Base-by-base conservation (phyloP, 2,888 invertebrate genomes). In the Hermaeophaga mercurialis region DNA sequence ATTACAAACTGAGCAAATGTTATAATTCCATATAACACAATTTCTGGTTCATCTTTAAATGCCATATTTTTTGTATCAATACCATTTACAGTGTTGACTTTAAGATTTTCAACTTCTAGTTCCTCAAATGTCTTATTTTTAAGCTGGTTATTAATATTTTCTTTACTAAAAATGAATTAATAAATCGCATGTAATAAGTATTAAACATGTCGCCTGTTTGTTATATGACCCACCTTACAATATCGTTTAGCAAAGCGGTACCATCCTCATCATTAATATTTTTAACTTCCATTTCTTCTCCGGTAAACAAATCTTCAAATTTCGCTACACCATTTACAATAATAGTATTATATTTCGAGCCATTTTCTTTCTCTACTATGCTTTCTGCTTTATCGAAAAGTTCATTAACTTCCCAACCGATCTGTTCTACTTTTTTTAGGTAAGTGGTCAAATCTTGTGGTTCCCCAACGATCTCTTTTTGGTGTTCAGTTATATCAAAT, bases 321-420 rank as follows among this genome's bases (percentile, higher is more conserved):
- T 67, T 62, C 1, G 80, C 60, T 36, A 66, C 56, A 14, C 76
- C 79, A 19, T 70, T 68, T 7, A 81, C 63, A 15, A 74, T 62
- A 1, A 79, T 59, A 24, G 63, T 69, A 19, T 70, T 56, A 46
- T 47, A 62, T 14, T 50, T 24, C 3, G 19, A 33, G n/a, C 41
- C 38, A 6, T 46, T 57, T 19, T 54, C 56, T 4, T 41, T 41
- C 31, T 26, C 47, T 45, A 43, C 34, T 8, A 62, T 39, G 45
- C 53, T 43, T 17, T 60, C 52, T n/a, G 69, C 58, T 50, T 58
- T 63, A 12, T 61, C 34, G 46, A 60, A 60, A 6, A 70, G 60
- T 31, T 65, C 53, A 1, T 60, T 38, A 38, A 61, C 44, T 26
- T 49, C 33, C 9, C 8, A 14, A 11, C 47, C 56, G 8, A 58